Evolutionary conservation across 2,797 vertebrate genomes (phyloP), one percentile per base, ranked within the genome.

Genomic region (Liparis tanakae): DNA sequence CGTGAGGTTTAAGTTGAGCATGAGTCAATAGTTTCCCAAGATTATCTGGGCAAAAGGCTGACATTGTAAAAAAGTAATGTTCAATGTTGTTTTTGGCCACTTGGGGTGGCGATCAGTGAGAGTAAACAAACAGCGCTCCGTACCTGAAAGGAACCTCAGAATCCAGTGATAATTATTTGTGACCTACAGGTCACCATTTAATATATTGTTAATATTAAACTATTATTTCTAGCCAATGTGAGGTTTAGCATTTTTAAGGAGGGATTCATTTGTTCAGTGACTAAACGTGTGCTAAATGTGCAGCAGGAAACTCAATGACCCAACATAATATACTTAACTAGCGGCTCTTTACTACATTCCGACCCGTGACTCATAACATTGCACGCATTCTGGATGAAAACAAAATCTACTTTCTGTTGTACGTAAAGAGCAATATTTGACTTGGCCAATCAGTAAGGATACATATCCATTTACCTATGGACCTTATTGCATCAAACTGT

Each of bases 341-440:
- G 6, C 18, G 14, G 39, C 39, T 15, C 46, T 68, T 55, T 25
- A 72, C 25, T 25, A 48, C 33, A 74, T 70, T 60, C 72, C 4
- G 6, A 72, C 53, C 18, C 54, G 7, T 62, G 56, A 71, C 78
- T 76, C 37, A 53, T 61, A 70, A 65, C 44, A 65, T 59, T 37
- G 50, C 54, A 36, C 60, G 46, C 48, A 62, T 74, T 78, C 74
- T 74, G 62, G 37, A 55, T 69, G 54, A 65, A 65, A 62, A 60
- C 12, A 41, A 41, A 41, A 41, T 59, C 17, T 41, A 80, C 67
- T 44, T 10, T 72, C 36, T 68, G 34, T 33, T 51, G 18, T 56
- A 68, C 43, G 72, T 57, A 34, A 41, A 67, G 7, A 53, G 20
- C 54, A 73, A 75, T 78, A 71, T 85, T 83, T 68, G 66, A 66